These are phyloP conservation scores for Eubasilissa regina DNA, from an alignment of 1,140 invertebrate species.

Conservation along the genomic window DNA sequence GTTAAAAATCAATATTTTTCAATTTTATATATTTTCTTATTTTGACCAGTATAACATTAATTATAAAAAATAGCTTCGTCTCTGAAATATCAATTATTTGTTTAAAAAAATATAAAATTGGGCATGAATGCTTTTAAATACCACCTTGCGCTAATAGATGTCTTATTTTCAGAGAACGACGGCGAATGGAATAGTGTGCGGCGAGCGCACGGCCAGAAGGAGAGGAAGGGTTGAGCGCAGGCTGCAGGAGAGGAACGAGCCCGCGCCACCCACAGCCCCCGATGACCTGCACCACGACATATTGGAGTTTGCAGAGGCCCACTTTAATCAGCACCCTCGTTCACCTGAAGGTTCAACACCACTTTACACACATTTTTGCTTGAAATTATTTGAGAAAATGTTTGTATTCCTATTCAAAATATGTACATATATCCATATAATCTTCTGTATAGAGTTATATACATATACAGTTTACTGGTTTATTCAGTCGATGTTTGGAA, in stretches of 20 bases:
- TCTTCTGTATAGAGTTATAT: no score
- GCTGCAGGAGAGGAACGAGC: slow-evolving; percentile 81
- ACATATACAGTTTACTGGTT: no score
- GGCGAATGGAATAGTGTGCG: slow-evolving; percentile 64
- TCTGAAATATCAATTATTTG: no score
- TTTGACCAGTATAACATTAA: no score
- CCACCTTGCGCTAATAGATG: neutral
- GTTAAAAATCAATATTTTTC: no score
- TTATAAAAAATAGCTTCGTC: no score
- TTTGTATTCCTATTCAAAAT: no score
- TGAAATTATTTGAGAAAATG: no score
- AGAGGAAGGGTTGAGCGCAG: slow-evolving; percentile 90
- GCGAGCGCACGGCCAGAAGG: slow-evolving; percentile 80
- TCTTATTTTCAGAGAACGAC: slow-evolving; percentile 14
- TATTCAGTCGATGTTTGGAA: no score
- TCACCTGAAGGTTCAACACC: slow-evolving; percentile 79
- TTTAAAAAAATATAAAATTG: no score
- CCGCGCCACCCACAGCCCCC: slow-evolving; percentile 63
- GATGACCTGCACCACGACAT: slow-evolving; percentile 83
- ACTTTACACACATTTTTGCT: neutral
- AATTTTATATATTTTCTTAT: no score
- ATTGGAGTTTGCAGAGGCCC: slow-evolving; percentile 93
- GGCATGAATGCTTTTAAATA: neutral
- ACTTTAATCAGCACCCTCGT: slow-evolving; percentile 92
- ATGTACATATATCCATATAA: no score